Evolutionary conservation across 2,888 invertebrate genomes (phyloP).

Genomic region (Alloplasta piceator): DNA sequence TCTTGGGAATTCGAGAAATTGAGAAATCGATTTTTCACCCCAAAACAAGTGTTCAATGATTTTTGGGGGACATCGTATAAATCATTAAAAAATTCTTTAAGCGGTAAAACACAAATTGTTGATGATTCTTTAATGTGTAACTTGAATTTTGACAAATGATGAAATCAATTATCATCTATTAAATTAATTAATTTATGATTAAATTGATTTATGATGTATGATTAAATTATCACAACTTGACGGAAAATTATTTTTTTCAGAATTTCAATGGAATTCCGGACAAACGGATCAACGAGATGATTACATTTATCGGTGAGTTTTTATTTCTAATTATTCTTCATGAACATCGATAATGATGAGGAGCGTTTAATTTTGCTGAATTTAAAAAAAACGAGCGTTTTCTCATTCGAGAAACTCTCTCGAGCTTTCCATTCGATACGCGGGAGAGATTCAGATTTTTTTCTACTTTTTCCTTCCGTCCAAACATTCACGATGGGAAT

Average conservation of each 20-base stretch:
- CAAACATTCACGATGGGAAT: slow-evolving; percentile 47
- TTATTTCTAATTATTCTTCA: background rate
- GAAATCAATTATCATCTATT: too few relatives aligned
- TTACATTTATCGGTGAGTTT: too few relatives aligned
- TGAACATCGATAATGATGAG: background rate
- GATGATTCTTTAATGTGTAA: too few relatives aligned
- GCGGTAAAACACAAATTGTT: too few relatives aligned
- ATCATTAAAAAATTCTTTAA: too few relatives aligned
- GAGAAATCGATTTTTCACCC: too few relatives aligned
- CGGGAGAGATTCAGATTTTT: slow-evolving; percentile 53
- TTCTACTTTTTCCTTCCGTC: slow-evolving; percentile 11
- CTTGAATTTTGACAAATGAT: too few relatives aligned
- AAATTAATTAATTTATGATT: background rate
- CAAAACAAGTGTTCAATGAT: too few relatives aligned
- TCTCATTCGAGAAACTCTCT: slow-evolving; percentile 37
- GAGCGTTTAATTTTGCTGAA: background rate
- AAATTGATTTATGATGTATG: background rate
- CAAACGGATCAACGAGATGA: background rate
- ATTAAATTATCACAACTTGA: too few relatives aligned
- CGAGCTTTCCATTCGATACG: slow-evolving; percentile 59
- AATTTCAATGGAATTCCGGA: background rate
- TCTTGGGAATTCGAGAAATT: too few relatives aligned
- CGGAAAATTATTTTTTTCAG: background rate
- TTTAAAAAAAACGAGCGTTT: background rate
- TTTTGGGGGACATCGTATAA: too few relatives aligned